These are phyloP conservation scores for Neocrepidodera transversa DNA, from an alignment of 2,888 invertebrate genomes.

Conservation along the genomic window DNA sequence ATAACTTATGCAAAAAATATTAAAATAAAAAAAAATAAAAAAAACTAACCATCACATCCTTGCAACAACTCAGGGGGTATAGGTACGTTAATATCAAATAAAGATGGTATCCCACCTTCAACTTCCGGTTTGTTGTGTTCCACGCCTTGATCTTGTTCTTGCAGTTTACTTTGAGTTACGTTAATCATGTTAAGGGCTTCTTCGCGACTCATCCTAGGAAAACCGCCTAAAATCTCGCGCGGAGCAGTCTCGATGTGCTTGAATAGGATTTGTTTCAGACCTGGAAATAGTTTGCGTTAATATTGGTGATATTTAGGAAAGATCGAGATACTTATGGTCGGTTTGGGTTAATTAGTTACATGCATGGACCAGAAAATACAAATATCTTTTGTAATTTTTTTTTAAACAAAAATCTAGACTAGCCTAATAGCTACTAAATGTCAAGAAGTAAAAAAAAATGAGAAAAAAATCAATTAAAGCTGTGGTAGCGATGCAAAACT, in stretches of 20 bases:
- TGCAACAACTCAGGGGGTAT: constrained; percentile 51
- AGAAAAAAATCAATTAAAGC: too few relatives aligned
- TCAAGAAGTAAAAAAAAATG: too few relatives aligned
- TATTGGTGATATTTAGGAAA: not conserved
- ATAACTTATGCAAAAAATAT: too few relatives aligned
- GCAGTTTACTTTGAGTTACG: constrained; percentile 62
- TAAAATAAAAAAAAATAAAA: constrained; percentile 32
- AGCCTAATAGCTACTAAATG: too few relatives aligned
- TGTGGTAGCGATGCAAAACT: too few relatives aligned
- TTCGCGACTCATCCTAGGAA: constrained; percentile 81
- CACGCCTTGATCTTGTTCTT: constrained; percentile 53
- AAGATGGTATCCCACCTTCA: constrained; percentile 53
- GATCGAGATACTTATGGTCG: constrained; percentile 6
- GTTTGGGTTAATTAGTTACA: constrained; percentile 4
- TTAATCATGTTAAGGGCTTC: constrained; percentile 68
- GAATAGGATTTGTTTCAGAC: constrained; percentile 59
- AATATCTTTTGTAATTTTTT: too few relatives aligned
- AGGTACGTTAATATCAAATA: constrained; percentile 57
- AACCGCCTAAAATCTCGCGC: constrained; percentile 90
- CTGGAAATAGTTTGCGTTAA: constrained; percentile 42
- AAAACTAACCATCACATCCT: constrained; percentile 48
- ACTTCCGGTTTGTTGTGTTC: constrained; percentile 37
- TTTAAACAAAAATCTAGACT: too few relatives aligned
- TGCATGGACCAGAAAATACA: not conserved
- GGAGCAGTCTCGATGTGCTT: constrained; percentile 89